Percentiles rank a stretch among this genome's conserved stretches.
Evolutionary conservation across 1,140 invertebrate species (phyloP).

Genomic region (Heliothis subflexa): DNA sequence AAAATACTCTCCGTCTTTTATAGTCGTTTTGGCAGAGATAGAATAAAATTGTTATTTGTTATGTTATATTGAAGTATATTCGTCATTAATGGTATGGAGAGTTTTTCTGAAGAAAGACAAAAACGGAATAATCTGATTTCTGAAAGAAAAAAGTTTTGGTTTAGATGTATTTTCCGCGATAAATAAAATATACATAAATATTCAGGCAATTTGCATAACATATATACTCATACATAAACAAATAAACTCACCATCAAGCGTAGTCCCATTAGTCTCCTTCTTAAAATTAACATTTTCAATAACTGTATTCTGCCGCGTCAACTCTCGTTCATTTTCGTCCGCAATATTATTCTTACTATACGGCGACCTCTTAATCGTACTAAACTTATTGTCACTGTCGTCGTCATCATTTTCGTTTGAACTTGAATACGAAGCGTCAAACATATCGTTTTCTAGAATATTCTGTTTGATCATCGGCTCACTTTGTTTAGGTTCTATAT

Average conservation of each 20-base stretch:
- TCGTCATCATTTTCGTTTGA: slow-evolving; percentile 87
- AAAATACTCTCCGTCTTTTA: too few species aligned
- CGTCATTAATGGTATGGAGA: too few species aligned
- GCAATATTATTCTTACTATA: slow-evolving; percentile 86
- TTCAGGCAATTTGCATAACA: neutral
- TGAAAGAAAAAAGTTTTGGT: neutral
- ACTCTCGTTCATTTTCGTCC: slow-evolving; percentile 66
- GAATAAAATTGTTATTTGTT: too few species aligned
- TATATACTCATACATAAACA: neutral
- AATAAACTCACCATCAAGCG: slow-evolving; percentile 73
- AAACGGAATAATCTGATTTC: too few species aligned
- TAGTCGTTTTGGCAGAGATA: too few species aligned
- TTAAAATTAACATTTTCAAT: slow-evolving; percentile 84
- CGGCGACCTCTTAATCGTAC: slow-evolving; percentile 89
- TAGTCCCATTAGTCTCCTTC: slow-evolving; percentile 79
- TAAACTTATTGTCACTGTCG: slow-evolving; percentile 89
- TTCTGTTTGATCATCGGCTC: slow-evolving; percentile 86
- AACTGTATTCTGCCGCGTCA: slow-evolving; percentile 84
- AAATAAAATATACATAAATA: too few species aligned
- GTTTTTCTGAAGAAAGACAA: too few species aligned
- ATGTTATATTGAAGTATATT: too few species aligned
- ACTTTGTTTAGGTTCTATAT: slow-evolving; percentile 72
- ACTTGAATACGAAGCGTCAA: slow-evolving; percentile 83
- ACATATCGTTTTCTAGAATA: slow-evolving; percentile 85
- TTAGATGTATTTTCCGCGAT: too few species aligned